Conservation (phyloP, 2,888 invertebrate genomes). For the Listrodromus nycthemerus region DNA sequence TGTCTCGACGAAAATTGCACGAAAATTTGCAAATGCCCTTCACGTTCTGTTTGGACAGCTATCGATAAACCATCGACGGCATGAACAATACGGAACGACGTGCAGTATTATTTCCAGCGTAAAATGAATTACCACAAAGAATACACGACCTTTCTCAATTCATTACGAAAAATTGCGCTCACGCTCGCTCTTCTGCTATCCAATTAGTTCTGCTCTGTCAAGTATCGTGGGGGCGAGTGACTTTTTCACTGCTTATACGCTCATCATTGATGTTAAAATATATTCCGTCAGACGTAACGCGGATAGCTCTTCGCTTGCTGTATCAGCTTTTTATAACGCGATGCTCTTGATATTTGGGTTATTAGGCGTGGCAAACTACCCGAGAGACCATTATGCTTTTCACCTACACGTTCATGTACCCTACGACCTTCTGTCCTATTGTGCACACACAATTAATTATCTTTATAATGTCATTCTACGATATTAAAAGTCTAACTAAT, state of each 20-base stretch:
- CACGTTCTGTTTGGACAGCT: background rate
- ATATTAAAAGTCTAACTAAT: slow-evolving; percentile 33
- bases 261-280: slow-evolving; percentile 44
- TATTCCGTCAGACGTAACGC: slow-evolving; percentile 7
- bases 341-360: slow-evolving; percentile 59
- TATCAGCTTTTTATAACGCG: background rate
- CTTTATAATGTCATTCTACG: slow-evolving; percentile 17
- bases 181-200: slow-evolving; percentile 4
- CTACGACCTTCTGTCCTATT: slow-evolving; percentile 14
- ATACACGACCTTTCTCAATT: slow-evolving; percentile 45
- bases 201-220: slow-evolving; percentile 38
- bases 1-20: background rate
- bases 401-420: slow-evolving; percentile 41
- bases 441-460: background rate
- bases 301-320: background rate
- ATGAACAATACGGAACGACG: background rate
- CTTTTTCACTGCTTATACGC: slow-evolving; percentile 14
- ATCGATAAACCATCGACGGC: background rate
- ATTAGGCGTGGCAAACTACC: slow-evolving; percentile 63
- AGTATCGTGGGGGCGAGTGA: slow-evolving; percentile 29
- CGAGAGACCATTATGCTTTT: slow-evolving; percentile 50
- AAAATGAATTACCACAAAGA: slow-evolving; percentile 35
- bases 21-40: slow-evolving; percentile 4
- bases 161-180: slow-evolving; percentile 44
- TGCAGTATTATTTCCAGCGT: slow-evolving; percentile 12